phyloP scores from a whole-genome alignment of 2,888 invertebrate genomes.

The Conomelus anceps region DNA sequence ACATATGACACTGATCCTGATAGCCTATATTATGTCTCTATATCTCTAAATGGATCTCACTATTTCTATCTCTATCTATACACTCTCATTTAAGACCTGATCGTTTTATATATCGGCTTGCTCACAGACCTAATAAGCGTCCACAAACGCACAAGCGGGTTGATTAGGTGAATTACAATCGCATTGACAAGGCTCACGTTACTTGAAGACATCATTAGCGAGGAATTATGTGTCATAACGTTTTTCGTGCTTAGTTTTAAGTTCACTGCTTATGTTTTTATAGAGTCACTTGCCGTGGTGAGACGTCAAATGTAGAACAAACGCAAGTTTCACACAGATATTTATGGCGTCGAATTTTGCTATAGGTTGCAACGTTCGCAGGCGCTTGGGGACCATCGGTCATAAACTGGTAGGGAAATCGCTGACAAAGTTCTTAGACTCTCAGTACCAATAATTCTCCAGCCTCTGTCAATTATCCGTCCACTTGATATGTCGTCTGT shows the following conservation, averaged over 20 bases:
- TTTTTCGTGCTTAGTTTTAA: neutral
- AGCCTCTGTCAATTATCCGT: neutral
- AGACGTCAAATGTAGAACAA: neutral
- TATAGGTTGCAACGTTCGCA: neutral
- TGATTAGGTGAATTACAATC: neutral
- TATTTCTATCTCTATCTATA: neutral
- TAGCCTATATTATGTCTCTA: too few relatives aligned
- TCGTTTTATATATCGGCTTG: neutral
- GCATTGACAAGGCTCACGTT: neutral
- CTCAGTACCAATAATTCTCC: neutral
- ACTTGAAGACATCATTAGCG: neutral
- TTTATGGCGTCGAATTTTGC: neutral
- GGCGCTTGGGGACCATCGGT: neutral
- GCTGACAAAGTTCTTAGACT: neutral
- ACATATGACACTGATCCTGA: neutral
- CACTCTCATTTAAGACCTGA: neutral
- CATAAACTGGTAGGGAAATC: neutral
- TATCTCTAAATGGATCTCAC: too few relatives aligned
- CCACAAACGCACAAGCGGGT: neutral
- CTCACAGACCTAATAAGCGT: neutral
- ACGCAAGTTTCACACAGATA: neutral
- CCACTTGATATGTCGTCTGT: neutral
- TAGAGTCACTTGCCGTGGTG: neutral
- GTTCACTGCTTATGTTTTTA: neutral
- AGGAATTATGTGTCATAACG: neutral